Conservation (phyloP, 92 coral and sea anemone genomes). For the Anthopleura xanthogrammica region DNA sequence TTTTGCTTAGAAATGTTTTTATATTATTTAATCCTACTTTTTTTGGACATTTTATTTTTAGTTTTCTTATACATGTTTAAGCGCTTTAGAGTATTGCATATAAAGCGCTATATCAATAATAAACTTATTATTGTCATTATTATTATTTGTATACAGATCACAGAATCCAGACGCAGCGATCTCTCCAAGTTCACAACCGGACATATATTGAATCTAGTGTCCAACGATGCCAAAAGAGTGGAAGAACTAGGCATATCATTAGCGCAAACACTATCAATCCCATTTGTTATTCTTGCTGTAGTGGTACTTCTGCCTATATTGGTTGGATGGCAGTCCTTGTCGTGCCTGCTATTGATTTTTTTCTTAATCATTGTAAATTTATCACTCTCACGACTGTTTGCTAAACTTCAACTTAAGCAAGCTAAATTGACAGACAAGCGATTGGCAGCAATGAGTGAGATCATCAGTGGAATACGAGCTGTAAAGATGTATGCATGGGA, state of each 20-base stretch:
- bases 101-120: too few relatives aligned
- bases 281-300: background rate
- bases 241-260: background rate
- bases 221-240: background rate
- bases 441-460: background rate
- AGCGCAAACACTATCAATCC: background rate
- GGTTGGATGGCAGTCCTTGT: background rate
- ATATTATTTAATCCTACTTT: too few relatives aligned
- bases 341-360: background rate
- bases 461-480: background rate
- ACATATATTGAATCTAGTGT: background rate
- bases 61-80: too few relatives aligned
- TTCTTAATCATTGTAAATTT: background rate
- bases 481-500: background rate
- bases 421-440: background rate
- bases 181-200: background rate
- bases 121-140: too few relatives aligned
- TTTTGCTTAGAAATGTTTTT: too few relatives aligned
- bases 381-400: background rate
- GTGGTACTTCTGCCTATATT: background rate
- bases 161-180: background rate
- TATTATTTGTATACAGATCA: background rate
- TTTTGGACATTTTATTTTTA: too few relatives aligned
- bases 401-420: background rate
- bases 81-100: too few relatives aligned